phyloP scores from a whole-genome alignment of 2,888 invertebrate species.

The Fragum whitleyi region DNA sequence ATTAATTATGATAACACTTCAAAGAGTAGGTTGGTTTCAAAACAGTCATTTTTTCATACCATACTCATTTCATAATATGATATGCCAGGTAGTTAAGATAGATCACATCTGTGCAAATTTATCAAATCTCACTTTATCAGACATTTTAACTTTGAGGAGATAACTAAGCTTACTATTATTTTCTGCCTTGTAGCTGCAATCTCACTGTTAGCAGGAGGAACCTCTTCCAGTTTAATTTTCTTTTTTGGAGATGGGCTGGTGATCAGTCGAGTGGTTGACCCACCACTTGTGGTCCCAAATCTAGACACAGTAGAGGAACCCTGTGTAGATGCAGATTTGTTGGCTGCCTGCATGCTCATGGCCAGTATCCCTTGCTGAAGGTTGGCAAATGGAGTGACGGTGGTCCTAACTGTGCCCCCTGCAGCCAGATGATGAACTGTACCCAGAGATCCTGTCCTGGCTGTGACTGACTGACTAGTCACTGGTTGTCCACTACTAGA shows the following conservation, averaged over 20 bases:
- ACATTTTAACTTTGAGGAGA: no score
- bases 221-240: conserved; percentile 81
- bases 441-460: conserved; percentile 67
- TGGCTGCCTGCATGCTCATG: conserved; percentile 44
- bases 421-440: conserved; percentile 81
- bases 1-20: no score
- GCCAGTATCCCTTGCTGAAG: conserved; percentile 63
- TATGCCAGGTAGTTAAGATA: no score
- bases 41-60: no score
- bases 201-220: conserved; percentile 79
- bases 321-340: conserved; percentile 32
- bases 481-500: conserved; percentile 2
- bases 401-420: conserved; percentile 64
- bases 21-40: no score
- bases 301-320: conserved; percentile 27
- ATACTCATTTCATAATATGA: no score
- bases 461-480: conserved; percentile 41
- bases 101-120: no score
- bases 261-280: conserved; percentile 27
- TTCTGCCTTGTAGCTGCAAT: conserved; percentile 77
- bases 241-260: conserved; percentile 75
- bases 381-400: conserved; percentile 74
- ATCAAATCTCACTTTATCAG: no score
- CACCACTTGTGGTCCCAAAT: conserved; percentile 29
- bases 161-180: conserved; percentile 74